Percentiles rank a stretch among this genome's conserved stretches.
Evolutionary conservation across 2,113 vertebrate genomes (phyloP).

Genomic region (Gavia stellata): DNA sequence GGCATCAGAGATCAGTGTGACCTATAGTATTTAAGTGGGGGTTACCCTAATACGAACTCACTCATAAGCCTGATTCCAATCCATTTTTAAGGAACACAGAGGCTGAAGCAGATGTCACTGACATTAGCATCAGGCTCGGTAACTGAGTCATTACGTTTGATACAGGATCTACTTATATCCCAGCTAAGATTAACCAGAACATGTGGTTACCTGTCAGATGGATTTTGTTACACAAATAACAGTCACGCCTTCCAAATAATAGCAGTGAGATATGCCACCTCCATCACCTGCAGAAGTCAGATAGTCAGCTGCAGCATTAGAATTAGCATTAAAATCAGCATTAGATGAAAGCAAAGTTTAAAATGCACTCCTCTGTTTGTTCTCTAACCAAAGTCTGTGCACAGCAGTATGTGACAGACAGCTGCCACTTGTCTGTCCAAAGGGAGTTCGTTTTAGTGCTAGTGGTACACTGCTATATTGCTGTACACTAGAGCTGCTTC

Average conservation of each 20-base stretch:
- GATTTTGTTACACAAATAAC: background rate
- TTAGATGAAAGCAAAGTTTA: background rate
- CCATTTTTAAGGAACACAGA: background rate
- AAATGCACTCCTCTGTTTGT: background rate
- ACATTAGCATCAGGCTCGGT: background rate
- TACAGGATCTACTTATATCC: background rate
- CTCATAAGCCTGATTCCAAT: background rate
- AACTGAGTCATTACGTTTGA: background rate
- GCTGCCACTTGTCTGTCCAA: background rate
- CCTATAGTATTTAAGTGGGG: background rate
- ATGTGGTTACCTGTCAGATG: background rate
- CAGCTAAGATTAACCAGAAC: conserved; percentile 12
- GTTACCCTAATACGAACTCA: background rate
- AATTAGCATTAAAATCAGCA: background rate
- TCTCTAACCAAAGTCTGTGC: background rate
- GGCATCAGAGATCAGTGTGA: background rate
- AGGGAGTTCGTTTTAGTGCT: background rate
- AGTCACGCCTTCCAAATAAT: background rate
- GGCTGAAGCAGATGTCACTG: background rate
- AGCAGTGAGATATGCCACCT: background rate
- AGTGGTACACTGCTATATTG: background rate
- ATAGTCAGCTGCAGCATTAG: background rate
- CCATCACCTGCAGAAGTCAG: background rate
- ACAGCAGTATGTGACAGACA: background rate
- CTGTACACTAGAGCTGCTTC: background rate